Percentiles rank a stretch among this genome's conserved stretches.
phyloP scores from a whole-genome alignment of 2,113 vertebrate genomes.

The Menura novaehollandiae region DNA sequence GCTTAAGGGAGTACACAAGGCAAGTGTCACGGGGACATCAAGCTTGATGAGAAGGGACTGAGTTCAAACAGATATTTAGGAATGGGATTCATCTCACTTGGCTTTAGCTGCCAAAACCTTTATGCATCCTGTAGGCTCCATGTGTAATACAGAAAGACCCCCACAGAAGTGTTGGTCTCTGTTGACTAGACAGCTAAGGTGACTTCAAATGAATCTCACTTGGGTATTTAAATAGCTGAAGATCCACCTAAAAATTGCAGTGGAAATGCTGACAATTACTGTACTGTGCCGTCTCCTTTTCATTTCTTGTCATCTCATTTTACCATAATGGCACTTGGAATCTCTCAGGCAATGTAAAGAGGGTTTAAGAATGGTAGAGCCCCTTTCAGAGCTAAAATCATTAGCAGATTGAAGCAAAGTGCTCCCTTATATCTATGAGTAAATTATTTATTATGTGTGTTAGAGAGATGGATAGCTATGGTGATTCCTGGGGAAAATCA shows the following conservation, averaged over 20 bases:
- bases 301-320: conserved; percentile 5
- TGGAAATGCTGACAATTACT: background rate
- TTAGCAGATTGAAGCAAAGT: conserved; percentile 52
- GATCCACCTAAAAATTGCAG: background rate
- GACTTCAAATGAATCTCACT: background rate
- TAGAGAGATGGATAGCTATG: conserved; percentile 38
- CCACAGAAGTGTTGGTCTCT: background rate
- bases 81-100: background rate
- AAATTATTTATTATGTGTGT: conserved; percentile 62
- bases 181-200: background rate
- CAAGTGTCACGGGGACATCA: background rate
- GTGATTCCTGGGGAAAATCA: conserved; percentile 40
- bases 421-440: conserved; percentile 5
- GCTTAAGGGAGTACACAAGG: background rate
- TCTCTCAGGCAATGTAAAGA: conserved; percentile 5
- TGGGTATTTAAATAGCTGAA: background rate
- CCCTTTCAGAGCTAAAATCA: conserved; percentile 18
- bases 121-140: fast-evolving
- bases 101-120: background rate
- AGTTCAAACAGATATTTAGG: background rate
- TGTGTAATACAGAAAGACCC: background rate
- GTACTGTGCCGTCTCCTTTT: background rate
- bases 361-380: background rate
- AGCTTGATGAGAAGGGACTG: background rate
- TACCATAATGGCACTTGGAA: background rate